Percentiles rank a stretch among this genome's conserved stretches.
Conservation (phyloP, 2,797 vertebrate genomes). For the Ammospiza maritima region DNA sequence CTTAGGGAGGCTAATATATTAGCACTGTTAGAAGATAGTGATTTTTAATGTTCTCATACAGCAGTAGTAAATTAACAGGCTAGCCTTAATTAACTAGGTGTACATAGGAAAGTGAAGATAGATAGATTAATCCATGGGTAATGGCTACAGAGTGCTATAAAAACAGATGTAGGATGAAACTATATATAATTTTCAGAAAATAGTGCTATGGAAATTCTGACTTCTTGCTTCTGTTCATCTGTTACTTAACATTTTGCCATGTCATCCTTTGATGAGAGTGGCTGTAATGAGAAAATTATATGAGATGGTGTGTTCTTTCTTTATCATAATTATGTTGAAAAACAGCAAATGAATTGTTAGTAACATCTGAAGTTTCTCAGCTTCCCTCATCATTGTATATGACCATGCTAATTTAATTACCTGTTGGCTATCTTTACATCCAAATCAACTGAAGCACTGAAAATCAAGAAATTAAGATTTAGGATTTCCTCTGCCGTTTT, state of each 20-base stretch:
- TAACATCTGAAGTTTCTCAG: background rate
- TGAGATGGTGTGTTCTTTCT: background rate
- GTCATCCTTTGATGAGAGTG: background rate
- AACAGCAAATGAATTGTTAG: background rate
- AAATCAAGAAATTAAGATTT: background rate
- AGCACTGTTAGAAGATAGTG: background rate
- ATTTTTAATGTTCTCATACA: background rate
- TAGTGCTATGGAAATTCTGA: background rate
- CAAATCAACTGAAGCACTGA: background rate
- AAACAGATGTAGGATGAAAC: background rate
- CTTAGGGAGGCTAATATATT: slow-evolving; percentile 34
- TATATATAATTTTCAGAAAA: background rate
- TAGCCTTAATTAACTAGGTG: background rate
- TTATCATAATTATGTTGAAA: background rate
- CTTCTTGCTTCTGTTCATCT: background rate
- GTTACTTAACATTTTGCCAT: background rate
- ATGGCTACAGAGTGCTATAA: background rate
- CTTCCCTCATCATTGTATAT: background rate
- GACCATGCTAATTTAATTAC: background rate
- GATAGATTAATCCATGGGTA: background rate
- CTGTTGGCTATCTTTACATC: background rate
- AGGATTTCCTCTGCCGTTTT: background rate
- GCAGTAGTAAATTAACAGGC: background rate
- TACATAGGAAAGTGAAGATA: background rate
- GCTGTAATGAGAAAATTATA: background rate